Percentiles rank a stretch among this genome's conserved stretches.
phyloP scores from a whole-genome alignment of 2,797 vertebrate genomes.

The Pseudomugil gertrudae region DNA sequence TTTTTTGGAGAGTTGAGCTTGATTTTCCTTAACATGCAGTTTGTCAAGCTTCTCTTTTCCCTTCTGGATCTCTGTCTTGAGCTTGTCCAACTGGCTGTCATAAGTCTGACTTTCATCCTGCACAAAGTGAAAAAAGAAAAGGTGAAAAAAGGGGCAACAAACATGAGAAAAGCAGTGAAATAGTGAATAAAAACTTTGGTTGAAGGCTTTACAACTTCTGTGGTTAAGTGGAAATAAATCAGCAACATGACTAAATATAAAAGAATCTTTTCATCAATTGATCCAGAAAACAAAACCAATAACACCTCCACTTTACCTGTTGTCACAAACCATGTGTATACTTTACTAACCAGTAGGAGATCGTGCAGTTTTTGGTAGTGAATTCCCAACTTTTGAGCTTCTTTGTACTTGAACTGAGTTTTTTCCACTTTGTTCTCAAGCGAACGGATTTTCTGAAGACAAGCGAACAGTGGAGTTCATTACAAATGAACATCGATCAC shows the following conservation, averaged over 20 bases:
- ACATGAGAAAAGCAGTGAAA: background rate
- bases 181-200: background rate
- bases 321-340: background rate
- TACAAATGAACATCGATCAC: background rate
- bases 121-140: background rate
- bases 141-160: too few relatives aligned
- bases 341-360: conserved; percentile 83
- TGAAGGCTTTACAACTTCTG: too few relatives aligned
- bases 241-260: too few relatives aligned
- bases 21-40: conserved; percentile 80
- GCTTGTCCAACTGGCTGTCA: conserved; percentile 78
- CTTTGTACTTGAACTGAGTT: conserved; percentile 84
- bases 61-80: conserved; percentile 83
- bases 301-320: background rate
- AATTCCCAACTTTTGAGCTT: conserved; percentile 81
- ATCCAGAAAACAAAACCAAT: too few relatives aligned
- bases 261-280: too few relatives aligned
- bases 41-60: conserved; percentile 79
- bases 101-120: conserved; percentile 88
- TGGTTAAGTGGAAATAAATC: too few relatives aligned
- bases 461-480: background rate
- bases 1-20: conserved; percentile 81
- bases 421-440: conserved; percentile 91
- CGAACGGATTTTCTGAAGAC: conserved; percentile 78
- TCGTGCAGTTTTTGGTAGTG: conserved; percentile 85